A percentile compares a stretch with the other conserved stretches of the same genome.
phyloP scores from a whole-genome alignment of 2,113 vertebrate genomes.

The Pomatorhinus ruficollis region DNA sequence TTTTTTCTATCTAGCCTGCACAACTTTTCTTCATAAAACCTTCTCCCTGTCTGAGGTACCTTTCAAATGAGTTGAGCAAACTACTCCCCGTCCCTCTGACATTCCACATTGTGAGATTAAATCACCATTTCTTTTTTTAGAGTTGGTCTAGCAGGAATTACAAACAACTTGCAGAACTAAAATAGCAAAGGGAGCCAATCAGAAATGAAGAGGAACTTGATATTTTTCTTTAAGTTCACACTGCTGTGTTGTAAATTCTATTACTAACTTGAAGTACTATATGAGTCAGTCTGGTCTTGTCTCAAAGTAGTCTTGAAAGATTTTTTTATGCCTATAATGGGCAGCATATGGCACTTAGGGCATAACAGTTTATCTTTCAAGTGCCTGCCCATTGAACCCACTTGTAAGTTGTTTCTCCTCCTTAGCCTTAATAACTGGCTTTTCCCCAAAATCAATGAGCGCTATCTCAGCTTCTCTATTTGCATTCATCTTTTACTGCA shows the following conservation, averaged over 20 bases:
- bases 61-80: neutral
- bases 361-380: neutral
- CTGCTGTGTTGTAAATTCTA: neutral
- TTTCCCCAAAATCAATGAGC: neutral
- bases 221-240: neutral
- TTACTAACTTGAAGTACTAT: neutral
- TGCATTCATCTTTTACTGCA: neutral
- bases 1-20: neutral
- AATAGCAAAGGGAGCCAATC: neutral
- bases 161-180: neutral
- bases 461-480: neutral
- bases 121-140: neutral
- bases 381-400: neutral
- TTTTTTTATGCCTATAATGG: neutral
- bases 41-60: neutral
- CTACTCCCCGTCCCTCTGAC: neutral
- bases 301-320: neutral
- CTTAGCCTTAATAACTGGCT: neutral
- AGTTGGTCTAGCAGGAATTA: neutral
- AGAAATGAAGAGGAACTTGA: neutral
- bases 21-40: neutral
- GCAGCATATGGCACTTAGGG: neutral
- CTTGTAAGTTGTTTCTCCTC: neutral
- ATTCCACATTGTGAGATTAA: neutral
- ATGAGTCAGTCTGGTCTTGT: neutral